Base-by-base conservation (phyloP, 1,140 invertebrate genomes). In the Agraylea sexmaculata region DNA sequence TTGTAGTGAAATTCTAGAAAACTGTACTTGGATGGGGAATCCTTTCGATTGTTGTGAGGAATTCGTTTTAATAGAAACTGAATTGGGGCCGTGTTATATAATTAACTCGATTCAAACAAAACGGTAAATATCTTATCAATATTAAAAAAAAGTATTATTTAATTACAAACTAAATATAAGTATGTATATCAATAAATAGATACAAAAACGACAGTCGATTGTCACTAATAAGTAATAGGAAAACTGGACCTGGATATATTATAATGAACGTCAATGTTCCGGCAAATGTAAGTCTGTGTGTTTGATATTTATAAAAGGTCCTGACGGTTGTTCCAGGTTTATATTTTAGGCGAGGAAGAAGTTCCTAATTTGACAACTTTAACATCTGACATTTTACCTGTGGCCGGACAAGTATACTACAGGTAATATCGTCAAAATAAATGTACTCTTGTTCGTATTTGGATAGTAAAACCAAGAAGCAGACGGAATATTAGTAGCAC, bases 21-120 rank as follows among this genome's bases (percentile, higher is more conserved):
- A 65, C 39, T 81, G 78, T 42, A 64, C 63, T 10, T 82, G 77
- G 77, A 76, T 75, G 44, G 59, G 61, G 2, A 51, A 60, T 13
- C 45, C 53, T 5, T 80, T 80, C 44, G 68, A 76, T 28, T 82
- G 78, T 45, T 82, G 78, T 50, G 54, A 66, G 34, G 73, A 75
- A 49, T 80, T 82, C 45, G 59, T 64, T 39, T 65, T 65, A 5
- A 61, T 80, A 47, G 64, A 74, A 33, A 80, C 78, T 0, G 78
- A 80, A 55, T 50, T 77, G 18, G 78, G 78, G 1, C 55, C 64
- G 12, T 82, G 78, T 49, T 80, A 66, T 52, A 69, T 63, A 17
- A 66, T 80, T 3, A 80, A 80, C 49, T 72, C 73, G 1, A 58
- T 75, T 39, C 76, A 79, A 57, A 66, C 58, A 53, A 60, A 53